Percentiles rank a stretch among this genome's conserved stretches.
Conservation (phyloP, 2,797 vertebrate genomes). For the Zonotrichia albicollis region DNA sequence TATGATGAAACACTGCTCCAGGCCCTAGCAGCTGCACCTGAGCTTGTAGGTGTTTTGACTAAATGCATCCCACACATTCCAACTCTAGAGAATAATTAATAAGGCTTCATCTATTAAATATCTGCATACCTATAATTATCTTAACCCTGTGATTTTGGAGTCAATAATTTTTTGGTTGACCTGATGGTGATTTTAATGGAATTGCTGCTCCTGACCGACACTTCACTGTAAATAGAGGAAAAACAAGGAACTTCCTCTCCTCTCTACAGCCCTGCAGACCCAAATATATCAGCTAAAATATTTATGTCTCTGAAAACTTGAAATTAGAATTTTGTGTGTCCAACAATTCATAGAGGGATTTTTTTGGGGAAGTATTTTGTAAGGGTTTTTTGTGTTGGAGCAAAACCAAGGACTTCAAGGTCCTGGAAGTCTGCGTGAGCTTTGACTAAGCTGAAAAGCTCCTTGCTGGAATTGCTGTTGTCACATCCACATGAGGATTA, state of each 20-base stretch:
- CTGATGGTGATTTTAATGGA: neutral
- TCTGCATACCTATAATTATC: neutral
- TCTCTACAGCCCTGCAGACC: neutral
- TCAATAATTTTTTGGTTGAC: neutral
- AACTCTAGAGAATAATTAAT: neutral
- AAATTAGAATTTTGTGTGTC: neutral
- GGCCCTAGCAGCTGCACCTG: rapidly evolving
- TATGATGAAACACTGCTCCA: neutral
- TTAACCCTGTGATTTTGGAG: neutral
- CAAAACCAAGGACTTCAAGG: neutral
- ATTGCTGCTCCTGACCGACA: neutral
- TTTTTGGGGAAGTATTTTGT: rapidly evolving
- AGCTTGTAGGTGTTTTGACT: neutral
- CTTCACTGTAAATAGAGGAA: neutral
- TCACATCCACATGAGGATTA: neutral
- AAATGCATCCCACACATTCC: neutral
- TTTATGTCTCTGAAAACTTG: neutral
- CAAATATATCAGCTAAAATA: neutral
- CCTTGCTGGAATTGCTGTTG: neutral
- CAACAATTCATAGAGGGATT: neutral
- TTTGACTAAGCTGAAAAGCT: neutral
- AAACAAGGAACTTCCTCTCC: neutral
- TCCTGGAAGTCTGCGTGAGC: neutral
- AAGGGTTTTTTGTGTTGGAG: neutral
- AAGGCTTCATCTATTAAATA: neutral